Percentiles rank a stretch among this genome's conserved stretches.
Evolutionary conservation across 2,113 vertebrate species (phyloP).

Genomic region (human): DNA sequence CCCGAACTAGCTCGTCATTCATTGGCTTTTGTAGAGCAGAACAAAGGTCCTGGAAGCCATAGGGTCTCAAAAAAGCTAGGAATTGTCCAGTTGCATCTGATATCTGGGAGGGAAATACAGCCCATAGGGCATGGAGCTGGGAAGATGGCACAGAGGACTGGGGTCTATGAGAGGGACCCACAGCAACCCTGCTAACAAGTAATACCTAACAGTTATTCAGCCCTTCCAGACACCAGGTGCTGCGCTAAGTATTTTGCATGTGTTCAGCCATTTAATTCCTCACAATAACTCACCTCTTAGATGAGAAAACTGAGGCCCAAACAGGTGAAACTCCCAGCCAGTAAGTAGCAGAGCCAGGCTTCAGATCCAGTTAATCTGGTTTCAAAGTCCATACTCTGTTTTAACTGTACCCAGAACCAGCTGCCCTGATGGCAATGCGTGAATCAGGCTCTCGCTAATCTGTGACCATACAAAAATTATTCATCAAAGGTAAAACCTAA

Average conservation of each 20-base stretch:
- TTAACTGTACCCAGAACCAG: neutral
- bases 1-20: rapidly evolving
- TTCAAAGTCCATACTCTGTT: neutral
- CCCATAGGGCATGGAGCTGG: neutral
- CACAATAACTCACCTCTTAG: too few species aligned
- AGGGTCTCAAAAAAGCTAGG: neutral
- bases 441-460: neutral
- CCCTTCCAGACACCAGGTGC: neutral
- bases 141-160: neutral
- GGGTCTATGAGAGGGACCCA: rapidly evolving
- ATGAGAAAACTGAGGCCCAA: too few species aligned
- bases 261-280: too few species aligned
- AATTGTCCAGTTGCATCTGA: neutral
- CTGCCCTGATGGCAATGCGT: neutral
- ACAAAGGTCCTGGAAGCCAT: neutral
- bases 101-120: neutral
- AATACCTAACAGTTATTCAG: neutral
- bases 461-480: neutral
- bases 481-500: neutral
- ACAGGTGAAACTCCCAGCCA: neutral
- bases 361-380: neutral
- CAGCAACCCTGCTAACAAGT: neutral
- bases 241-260: neutral
- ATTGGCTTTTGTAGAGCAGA: neutral
- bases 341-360: neutral